A percentile compares a stretch with the other conserved stretches of the same genome.
Conservation (phyloP, 2,797 vertebrate species). For the Pangasius macronema region DNA sequence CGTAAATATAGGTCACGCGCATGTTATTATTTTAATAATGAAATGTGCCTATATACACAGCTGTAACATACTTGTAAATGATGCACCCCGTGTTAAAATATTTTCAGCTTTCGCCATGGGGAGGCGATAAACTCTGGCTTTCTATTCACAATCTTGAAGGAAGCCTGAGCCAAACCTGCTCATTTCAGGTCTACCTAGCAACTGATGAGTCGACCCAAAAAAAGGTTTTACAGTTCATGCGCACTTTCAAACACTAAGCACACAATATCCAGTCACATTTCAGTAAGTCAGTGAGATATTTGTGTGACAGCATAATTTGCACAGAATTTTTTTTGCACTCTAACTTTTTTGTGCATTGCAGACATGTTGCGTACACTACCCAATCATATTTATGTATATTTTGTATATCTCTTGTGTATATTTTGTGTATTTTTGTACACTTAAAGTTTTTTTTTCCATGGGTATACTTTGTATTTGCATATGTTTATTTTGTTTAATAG, state of each 20-base stretch:
- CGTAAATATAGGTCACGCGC: neutral
- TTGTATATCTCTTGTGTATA: neutral
- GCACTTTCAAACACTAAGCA: neutral
- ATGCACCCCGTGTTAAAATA: neutral
- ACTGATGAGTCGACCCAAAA: constrained; percentile 24
- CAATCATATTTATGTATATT: neutral
- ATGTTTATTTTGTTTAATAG: neutral
- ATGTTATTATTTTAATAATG: neutral
- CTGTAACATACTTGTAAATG: neutral
- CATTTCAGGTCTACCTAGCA: constrained; percentile 28
- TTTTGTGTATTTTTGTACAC: neutral
- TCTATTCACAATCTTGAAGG: neutral
- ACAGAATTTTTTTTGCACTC: neutral
- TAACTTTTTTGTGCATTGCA: neutral
- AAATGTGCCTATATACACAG: too few species aligned
- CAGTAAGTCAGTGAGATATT: neutral
- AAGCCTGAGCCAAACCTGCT: constrained; percentile 7
- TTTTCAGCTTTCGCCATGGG: neutral
- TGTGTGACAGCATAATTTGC: neutral
- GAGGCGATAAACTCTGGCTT: neutral
- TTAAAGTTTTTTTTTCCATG: neutral
- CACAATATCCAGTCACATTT: neutral
- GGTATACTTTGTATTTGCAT: neutral
- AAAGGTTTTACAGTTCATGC: neutral
- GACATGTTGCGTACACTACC: neutral